A percentile compares a stretch with the other conserved stretches of the same genome.
Conservation (phyloP, 2,797 vertebrate species). For the Halcyon chelicuti region DNA sequence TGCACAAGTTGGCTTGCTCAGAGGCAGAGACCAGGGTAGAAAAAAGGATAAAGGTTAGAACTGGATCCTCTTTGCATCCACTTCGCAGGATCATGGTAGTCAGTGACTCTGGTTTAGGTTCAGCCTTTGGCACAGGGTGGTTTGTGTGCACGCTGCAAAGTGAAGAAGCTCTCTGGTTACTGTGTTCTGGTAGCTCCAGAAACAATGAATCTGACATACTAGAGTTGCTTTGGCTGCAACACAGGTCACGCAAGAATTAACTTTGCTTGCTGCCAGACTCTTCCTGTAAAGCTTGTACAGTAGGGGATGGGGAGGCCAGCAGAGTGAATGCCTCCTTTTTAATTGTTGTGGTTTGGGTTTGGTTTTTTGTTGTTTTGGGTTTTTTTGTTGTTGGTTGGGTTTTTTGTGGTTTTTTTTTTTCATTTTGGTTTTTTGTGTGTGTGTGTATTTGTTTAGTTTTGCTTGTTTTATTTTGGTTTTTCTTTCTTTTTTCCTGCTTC, state of each 20-base stretch:
- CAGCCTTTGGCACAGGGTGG: neutral
- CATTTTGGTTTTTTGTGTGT: too few relatives aligned
- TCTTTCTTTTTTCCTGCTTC: neutral
- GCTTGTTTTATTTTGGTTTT: too few relatives aligned
- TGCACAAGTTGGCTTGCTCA: neutral
- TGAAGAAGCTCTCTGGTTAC: neutral
- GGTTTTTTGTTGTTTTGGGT: too few relatives aligned
- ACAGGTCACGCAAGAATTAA: neutral
- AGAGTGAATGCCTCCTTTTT: neutral
- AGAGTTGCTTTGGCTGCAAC: constrained; percentile 22
- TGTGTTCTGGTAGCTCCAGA: constrained; percentile 45
- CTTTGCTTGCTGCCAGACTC: neutral
- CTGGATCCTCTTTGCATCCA: neutral
- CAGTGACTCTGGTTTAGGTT: neutral
- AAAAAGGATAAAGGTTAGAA: neutral
- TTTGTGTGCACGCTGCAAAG: neutral
- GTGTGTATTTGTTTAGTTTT: too few relatives aligned
- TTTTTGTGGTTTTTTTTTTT: too few relatives aligned
- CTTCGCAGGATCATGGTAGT: neutral
- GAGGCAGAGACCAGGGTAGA: neutral
- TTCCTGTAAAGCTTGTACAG: constrained; percentile 4
- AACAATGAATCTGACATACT: constrained; percentile 51
- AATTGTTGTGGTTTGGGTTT: too few relatives aligned
- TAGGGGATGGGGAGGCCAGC: neutral
- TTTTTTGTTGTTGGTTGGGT: too few relatives aligned